Percentiles rank a stretch among this genome's conserved stretches.
Evolutionary conservation across 2,888 invertebrate genomes (phyloP).

Genomic region (Lissocephala sabroskyi): DNA sequence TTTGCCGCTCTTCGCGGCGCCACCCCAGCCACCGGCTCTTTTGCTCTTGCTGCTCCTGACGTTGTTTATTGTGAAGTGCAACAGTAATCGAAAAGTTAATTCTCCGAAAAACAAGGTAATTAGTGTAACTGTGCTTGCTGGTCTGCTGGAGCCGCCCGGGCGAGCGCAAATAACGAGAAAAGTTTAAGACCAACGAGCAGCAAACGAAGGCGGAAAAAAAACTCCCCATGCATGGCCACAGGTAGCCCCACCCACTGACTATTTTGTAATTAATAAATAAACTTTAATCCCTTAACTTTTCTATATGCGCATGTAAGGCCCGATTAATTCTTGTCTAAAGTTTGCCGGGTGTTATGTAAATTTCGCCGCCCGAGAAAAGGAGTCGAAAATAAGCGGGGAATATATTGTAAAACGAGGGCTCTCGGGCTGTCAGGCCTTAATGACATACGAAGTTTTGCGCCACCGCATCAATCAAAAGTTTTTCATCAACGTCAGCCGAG

Average conservation of each 20-base stretch:
- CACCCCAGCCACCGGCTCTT: no score
- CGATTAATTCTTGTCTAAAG: no score
- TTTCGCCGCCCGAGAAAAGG: no score
- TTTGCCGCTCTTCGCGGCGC: conserved; percentile 3
- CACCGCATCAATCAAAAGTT: conserved; percentile 66
- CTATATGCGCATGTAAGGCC: no score
- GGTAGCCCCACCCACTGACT: no score
- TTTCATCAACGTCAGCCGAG: conserved; percentile 67
- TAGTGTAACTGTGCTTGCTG: conserved; percentile 47
- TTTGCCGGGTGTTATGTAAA: no score
- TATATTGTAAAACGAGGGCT: no score
- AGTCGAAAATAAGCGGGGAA: no score
- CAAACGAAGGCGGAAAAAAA: conserved; percentile 19
- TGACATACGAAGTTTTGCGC: conserved; percentile 63
- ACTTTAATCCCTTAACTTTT: no score
- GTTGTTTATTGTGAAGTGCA: conserved; percentile 33
- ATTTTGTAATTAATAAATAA: conserved; percentile 62
- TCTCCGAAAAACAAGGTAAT: conserved; percentile 68
- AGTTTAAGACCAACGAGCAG: conserved; percentile 39
- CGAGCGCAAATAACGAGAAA: conserved; percentile 64
- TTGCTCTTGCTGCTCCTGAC: no score
- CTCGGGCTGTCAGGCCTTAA: no score
- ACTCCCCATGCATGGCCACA: no score
- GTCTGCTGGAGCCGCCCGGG: conserved; percentile 25
- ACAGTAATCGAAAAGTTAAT: conserved; percentile 67